A percentile compares a stretch with the other conserved stretches of the same genome.
phyloP scores from a whole-genome alignment of 2,888 invertebrate species.

The Saturnia pavonia region DNA sequence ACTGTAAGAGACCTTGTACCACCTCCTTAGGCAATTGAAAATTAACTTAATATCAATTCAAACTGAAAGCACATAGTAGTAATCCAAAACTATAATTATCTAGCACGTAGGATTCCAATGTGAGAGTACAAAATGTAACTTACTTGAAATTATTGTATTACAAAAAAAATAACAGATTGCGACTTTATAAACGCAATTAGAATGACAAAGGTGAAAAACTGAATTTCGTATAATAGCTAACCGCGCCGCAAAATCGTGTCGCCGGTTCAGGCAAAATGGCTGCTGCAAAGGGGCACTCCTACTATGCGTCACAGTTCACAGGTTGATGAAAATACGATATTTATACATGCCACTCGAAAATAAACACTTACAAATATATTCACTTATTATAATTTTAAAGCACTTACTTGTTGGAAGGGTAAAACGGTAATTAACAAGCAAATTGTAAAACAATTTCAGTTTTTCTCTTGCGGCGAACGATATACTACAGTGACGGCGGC shows the following conservation, averaged over 20 bases:
- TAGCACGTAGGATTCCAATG: conserved; percentile 48
- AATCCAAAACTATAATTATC: conserved; percentile 56
- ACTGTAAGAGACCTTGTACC: conserved; percentile 43
- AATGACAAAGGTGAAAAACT: conserved; percentile 35
- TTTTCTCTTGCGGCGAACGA: conserved; percentile 81
- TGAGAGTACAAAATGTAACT: conserved; percentile 54
- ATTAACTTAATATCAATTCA: neutral
- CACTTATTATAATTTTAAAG: conserved; percentile 61
- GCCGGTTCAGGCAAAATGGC: conserved; percentile 82
- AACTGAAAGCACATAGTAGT: conserved; percentile 19
- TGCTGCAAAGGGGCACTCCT: conserved; percentile 83
- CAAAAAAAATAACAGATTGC: neutral
- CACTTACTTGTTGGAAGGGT: conserved; percentile 82
- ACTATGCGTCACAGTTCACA: conserved; percentile 83
- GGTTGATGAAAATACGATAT: conserved; percentile 53
- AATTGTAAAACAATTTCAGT: conserved; percentile 78
- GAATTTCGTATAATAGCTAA: conserved; percentile 39
- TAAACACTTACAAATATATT: conserved; percentile 53
- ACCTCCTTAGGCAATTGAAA: neutral
- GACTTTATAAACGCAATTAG: neutral
- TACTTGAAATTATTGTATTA: conserved; percentile 37
- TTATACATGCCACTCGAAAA: conserved; percentile 51
- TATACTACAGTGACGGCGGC: conserved; percentile 80
- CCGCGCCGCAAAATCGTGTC: conserved; percentile 78
- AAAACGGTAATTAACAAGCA: conserved; percentile 79